Percentiles rank a stretch among this genome's conserved stretches.
Conservation (phyloP, 2,888 invertebrate genomes). For the Lepidochrysops patricia region DNA sequence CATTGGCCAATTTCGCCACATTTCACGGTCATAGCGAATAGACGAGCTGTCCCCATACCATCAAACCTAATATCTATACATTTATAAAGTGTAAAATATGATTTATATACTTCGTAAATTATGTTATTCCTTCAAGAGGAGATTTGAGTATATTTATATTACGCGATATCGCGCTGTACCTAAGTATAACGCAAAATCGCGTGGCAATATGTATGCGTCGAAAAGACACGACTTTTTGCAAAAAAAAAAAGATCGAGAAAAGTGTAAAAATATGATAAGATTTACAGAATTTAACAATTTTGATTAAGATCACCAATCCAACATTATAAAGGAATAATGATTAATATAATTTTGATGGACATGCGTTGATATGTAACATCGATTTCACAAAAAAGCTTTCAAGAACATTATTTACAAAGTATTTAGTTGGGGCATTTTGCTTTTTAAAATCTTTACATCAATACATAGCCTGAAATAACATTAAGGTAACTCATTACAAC, state of each 20-base stretch:
- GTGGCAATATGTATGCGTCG: neutral
- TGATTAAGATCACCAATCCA: too few species aligned
- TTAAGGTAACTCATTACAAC: neutral
- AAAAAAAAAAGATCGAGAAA: neutral
- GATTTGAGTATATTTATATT: neutral
- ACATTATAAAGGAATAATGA: neutral
- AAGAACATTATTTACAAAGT: neutral
- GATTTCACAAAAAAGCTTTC: neutral
- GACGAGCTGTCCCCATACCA: too few species aligned
- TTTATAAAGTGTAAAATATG: neutral
- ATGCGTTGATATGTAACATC: neutral
- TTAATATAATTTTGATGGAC: neutral
- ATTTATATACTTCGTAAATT: neutral
- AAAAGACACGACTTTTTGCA: neutral
- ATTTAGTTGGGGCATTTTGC: neutral
- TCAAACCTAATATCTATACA: too few species aligned
- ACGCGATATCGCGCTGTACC: neutral
- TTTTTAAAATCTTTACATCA: neutral
- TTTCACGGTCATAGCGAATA: too few species aligned
- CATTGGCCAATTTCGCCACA: too few species aligned
- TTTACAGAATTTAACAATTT: too few species aligned
- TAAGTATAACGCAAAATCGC: neutral
- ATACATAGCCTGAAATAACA: neutral
- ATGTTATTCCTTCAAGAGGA: conserved; percentile 8
- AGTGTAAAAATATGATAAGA: neutral